A percentile compares a stretch with the other conserved stretches of the same genome.
Evolutionary conservation across 2,113 vertebrate species (phyloP).

Genomic region (Oostethus manadensis): DNA sequence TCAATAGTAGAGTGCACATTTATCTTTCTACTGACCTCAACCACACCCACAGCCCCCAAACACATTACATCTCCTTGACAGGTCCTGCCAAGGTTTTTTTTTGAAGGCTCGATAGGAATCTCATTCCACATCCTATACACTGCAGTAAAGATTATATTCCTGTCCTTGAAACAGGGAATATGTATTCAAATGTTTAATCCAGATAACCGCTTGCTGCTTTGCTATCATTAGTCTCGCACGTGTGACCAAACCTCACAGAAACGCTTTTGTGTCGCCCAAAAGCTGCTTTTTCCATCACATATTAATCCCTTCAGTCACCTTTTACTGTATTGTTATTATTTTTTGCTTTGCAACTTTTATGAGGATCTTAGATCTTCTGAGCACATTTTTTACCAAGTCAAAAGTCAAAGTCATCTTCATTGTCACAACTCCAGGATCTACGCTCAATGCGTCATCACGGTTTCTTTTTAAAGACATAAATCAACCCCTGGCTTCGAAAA

Average conservation of each 20-base stretch:
- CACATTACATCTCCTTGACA: slow-evolving; percentile 20
- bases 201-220: slow-evolving; percentile 1
- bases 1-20: slow-evolving; percentile 20
- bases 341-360: too few species aligned
- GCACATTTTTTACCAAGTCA: too few species aligned
- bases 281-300: too few species aligned
- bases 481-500: too few species aligned
- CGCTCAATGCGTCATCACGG: too few species aligned
- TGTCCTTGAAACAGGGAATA: slow-evolving; percentile 16
- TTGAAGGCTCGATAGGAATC: slow-evolving; percentile 35
- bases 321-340: too few species aligned
- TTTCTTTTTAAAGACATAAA: too few species aligned
- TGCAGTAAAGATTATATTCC: slow-evolving; percentile 6
- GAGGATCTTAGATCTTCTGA: too few species aligned
- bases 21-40: slow-evolving; percentile 13
- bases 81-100: slow-evolving; percentile 29
- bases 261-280: too few species aligned
- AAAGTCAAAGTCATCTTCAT: too few species aligned
- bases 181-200: not conserved
- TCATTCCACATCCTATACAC: slow-evolving; percentile 9
- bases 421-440: too few species aligned
- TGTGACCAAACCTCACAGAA: not conserved
- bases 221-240: not conserved
- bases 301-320: too few species aligned
- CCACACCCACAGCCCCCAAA: not conserved